A percentile compares a stretch with the other conserved stretches of the same genome.
phyloP scores from a whole-genome alignment of 2,888 invertebrate species.

The Noctua fimbriata region DNA sequence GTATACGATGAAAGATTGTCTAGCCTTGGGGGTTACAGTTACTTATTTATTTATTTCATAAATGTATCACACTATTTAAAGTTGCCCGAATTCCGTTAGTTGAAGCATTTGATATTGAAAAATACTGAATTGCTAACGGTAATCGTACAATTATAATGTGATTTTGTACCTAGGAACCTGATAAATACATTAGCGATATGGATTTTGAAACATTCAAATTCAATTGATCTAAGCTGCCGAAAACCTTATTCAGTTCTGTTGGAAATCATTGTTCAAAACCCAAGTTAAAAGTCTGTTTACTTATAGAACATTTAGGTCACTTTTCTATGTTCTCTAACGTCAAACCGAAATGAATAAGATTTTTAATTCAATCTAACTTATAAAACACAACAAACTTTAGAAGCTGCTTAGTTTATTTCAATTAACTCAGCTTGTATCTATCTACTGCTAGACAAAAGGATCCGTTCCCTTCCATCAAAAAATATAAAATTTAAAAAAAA shows the following conservation, averaged over 20 bases:
- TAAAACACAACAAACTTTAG: neutral
- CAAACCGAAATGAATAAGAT: neutral
- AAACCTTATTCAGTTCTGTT: neutral
- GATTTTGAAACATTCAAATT: neutral
- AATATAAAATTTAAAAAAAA: constrained; percentile 19
- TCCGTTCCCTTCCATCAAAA: constrained; percentile 2
- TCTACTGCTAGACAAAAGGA: neutral
- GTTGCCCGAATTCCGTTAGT: neutral
- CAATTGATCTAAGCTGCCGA: too few relatives aligned
- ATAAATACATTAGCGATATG: neutral
- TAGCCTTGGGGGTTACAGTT: neutral
- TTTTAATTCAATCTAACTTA: neutral
- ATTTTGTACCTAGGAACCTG: neutral
- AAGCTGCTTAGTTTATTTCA: neutral
- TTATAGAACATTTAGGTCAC: too few relatives aligned
- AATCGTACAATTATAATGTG: neutral
- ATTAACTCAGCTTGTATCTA: neutral
- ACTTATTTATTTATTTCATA: neutral
- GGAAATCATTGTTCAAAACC: neutral
- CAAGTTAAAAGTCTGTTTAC: neutral
- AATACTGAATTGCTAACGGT: neutral
- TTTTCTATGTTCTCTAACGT: neutral
- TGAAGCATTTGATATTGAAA: neutral
- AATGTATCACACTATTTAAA: neutral
- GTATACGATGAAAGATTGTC: constrained; percentile 6